Percentiles rank a stretch among this genome's conserved stretches.
Evolutionary conservation across 1,140 invertebrate species (phyloP).

Genomic region (Mactra quadrangularis): DNA sequence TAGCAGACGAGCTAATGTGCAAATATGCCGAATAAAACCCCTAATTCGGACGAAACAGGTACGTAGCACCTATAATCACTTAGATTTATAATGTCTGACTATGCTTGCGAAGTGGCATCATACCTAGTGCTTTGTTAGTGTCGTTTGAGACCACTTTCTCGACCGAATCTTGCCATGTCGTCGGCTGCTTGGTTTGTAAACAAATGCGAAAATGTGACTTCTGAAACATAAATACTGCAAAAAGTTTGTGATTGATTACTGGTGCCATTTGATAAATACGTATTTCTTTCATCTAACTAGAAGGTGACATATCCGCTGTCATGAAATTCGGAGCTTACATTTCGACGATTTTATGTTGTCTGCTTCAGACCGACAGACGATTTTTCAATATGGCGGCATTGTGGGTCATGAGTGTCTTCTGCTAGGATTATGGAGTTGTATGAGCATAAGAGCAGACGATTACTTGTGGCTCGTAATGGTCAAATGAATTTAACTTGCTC

Average conservation of each 20-base stretch:
- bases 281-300: neutral
- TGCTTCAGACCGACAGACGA: slow-evolving; percentile 17
- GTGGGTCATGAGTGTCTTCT: slow-evolving; percentile 7
- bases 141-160: neutral
- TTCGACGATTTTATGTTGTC: neutral
- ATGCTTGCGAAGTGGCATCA: neutral
- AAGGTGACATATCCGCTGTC: neutral
- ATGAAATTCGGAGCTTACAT: neutral
- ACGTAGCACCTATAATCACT: neutral
- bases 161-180: neutral
- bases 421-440: slow-evolving; percentile 2
- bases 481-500: no score
- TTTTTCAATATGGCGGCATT: slow-evolving; percentile 34
- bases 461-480: no score
- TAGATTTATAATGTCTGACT: neutral
- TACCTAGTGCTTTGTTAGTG: no score
- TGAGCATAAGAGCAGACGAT: slow-evolving; percentile 19
- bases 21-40: slow-evolving; percentile 25
- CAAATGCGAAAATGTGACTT: neutral
- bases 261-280: neutral
- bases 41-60: neutral
- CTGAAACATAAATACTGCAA: neutral
- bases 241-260: neutral
- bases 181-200: slow-evolving; percentile 15
- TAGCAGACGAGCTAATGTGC: slow-evolving; percentile 20